Evolutionary conservation across 1,140 invertebrate genomes (phyloP).

Genomic region (Neomicropteryx cornuta): DNA sequence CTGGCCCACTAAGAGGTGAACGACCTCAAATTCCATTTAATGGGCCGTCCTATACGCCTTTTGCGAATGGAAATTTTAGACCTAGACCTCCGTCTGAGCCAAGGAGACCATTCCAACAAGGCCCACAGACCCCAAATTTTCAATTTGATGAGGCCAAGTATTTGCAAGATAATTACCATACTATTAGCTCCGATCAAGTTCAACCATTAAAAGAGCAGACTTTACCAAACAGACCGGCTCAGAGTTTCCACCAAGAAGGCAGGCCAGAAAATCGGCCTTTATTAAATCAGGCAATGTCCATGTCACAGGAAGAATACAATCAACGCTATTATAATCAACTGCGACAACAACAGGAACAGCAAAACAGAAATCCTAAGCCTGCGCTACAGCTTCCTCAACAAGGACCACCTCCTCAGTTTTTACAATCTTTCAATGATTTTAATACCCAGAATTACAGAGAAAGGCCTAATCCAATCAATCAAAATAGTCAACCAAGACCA

Average conservation of each 20-base stretch:
- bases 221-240: slow-evolving; percentile 22
- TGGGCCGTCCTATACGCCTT: slow-evolving; percentile 20
- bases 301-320: slow-evolving; percentile 15
- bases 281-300: no score
- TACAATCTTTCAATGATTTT: slow-evolving; percentile 17
- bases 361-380: slow-evolving; percentile 23
- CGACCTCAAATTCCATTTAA: not conserved
- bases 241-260: slow-evolving; percentile 18
- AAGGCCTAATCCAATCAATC: slow-evolving; percentile 19
- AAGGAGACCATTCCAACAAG: slow-evolving; percentile 31
- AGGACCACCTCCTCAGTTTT: slow-evolving; percentile 24
- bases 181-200: slow-evolving; percentile 37
- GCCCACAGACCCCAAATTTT: slow-evolving; percentile 22
- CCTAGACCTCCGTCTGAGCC: slow-evolving; percentile 28
- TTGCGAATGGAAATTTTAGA: slow-evolving; percentile 25
- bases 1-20: no score
- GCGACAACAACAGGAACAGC: slow-evolving; percentile 19
- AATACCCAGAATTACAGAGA: slow-evolving; percentile 28
- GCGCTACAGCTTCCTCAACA: slow-evolving; percentile 29
- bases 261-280: not conserved
- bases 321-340: slow-evolving; percentile 17
- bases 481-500: slow-evolving; percentile 8
- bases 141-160: slow-evolving; percentile 38
- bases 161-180: slow-evolving; percentile 40
- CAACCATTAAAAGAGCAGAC: slow-evolving; percentile 29